These are phyloP conservation scores for Aplodontia rufa DNA, from an alignment of 2,113 vertebrate genomes.

Conservation along the genomic window DNA sequence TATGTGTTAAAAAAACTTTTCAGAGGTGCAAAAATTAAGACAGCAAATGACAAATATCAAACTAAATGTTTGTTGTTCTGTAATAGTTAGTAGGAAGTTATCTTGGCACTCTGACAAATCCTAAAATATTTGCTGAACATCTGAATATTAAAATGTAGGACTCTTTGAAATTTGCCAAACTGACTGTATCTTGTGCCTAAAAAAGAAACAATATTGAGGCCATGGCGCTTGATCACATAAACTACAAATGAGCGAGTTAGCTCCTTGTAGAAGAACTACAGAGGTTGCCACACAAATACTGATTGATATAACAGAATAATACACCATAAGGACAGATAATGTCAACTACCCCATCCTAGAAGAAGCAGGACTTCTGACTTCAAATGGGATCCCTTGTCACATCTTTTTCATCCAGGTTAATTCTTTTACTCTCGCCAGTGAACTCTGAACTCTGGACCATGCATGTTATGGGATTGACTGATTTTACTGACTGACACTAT, in stretches of 20 bases:
- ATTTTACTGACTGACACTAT: background rate
- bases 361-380: background rate
- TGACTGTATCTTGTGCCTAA: background rate
- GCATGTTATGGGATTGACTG: background rate
- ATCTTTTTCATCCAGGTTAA: background rate
- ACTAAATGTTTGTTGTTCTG: background rate
- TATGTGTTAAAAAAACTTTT: background rate
- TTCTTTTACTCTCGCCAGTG: background rate
- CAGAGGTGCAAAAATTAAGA: slow-evolving; percentile 36
- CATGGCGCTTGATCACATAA: background rate
- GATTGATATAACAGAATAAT: background rate
- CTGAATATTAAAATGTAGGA: background rate
- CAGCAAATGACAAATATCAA: slow-evolving; percentile 31
- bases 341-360: background rate
- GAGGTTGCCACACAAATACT: background rate
- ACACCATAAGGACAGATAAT: background rate
- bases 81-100: slow-evolving; percentile 26
- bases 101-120: slow-evolving; percentile 6
- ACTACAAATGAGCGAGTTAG: background rate
- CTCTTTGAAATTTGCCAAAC: background rate
- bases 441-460: background rate
- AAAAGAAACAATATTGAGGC: background rate
- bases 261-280: background rate
- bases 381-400: background rate
- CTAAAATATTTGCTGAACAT: slow-evolving; percentile 16